Base-by-base conservation (phyloP, 2,797 vertebrate genomes). In the Gymnothorax javanicus region DNA sequence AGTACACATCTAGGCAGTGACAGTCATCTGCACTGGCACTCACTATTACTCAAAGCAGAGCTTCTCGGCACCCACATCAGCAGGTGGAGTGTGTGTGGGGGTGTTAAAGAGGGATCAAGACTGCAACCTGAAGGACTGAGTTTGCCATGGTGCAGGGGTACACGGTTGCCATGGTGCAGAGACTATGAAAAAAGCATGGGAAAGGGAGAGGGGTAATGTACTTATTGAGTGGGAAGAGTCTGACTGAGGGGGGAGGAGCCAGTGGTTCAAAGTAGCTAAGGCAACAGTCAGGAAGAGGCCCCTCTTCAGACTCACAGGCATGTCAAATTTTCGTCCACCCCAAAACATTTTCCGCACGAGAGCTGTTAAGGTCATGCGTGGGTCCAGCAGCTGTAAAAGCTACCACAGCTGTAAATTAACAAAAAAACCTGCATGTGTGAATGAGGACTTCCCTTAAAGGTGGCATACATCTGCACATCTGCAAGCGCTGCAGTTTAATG, bases 131-230 rank as follows among this genome's bases (percentile, higher is more conserved):
- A 62, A 33, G 60, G 43, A 11, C 15, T 23, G 50, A 52, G 25
- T 27, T 77, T 87, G 82, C 86, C 71, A 54, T 84, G 82, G 86
- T 62, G 27, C 67, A 73, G 33, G 33, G 50, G 50, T 54, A 79
- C 20, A 79, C 50, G 75, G 75, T 79, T 79, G 75, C 75, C 50
- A 79, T 27, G 50, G 25, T 5, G 52, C 77, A 75, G 52, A 71
- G 60, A 87, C 52, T 82, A 85, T 82, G n/a, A 90, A 58, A 85
- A 89, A 86, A 88, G 87, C 84, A 27, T 33, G 85, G 73, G 6
- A 6, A 77, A 43, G 33, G 43, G 4, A 17, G 27, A 33, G 5
- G 73, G 12, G 64, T 77, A 59, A 43, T 43, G 85, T 67, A 73
- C 23, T 23, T 50, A 79, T n/a, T 73, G 77, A 77, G 54, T 64